These are phyloP conservation scores for Melieria crassipennis DNA, from an alignment of 2,888 invertebrate genomes.

Conservation along the genomic window DNA sequence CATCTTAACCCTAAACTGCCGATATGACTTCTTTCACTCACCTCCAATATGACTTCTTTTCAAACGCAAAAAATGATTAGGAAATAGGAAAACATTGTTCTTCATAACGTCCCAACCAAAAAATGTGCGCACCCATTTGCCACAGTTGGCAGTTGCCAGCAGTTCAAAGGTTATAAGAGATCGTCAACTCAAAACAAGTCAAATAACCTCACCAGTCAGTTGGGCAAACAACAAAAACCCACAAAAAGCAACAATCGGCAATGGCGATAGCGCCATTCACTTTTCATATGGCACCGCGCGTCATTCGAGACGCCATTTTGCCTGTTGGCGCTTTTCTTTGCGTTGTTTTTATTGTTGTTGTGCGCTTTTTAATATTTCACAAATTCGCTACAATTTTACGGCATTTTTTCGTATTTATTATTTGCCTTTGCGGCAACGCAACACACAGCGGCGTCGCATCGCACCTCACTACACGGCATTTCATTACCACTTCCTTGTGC, in stretches of 20 bases:
- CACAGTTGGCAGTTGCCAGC: no score
- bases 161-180: not conserved
- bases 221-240: not conserved
- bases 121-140: no score
- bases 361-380: not conserved
- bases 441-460: not conserved
- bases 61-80: no score
- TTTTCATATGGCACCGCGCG: conserved; percentile 11
- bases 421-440: not conserved
- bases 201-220: not conserved
- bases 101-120: no score
- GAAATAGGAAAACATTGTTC: no score
- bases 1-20: no score
- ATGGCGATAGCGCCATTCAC: conserved; percentile 13
- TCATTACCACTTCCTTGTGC: no score
- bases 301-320: conserved; percentile 24
- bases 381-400: conserved; percentile 21
- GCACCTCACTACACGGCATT: no score
- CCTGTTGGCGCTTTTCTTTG: not conserved
- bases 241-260: no score
- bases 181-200: not conserved
- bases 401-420: not conserved
- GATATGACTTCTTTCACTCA: no score
- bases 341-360: conserved; percentile 4
- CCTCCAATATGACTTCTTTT: no score